These are phyloP conservation scores for Zosterops japonicus DNA, from an alignment of 2,113 vertebrate species.

Conservation along the genomic window DNA sequence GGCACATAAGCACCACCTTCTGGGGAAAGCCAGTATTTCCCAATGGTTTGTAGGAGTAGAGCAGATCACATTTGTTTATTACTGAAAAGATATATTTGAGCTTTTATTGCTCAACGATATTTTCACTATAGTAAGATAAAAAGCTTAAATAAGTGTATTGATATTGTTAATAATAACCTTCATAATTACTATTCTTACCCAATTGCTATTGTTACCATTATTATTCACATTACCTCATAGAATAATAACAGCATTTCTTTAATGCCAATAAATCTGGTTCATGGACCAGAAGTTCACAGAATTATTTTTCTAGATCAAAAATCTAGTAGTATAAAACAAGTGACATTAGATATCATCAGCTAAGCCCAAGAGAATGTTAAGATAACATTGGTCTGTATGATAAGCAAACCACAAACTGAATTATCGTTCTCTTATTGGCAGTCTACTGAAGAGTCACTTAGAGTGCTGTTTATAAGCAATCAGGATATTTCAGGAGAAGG, in stretches of 20 bases:
- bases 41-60: background rate
- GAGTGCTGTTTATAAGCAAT: background rate
- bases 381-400: background rate
- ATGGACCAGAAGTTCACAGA: background rate
- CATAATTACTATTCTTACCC: background rate
- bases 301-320: background rate
- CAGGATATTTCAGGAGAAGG: background rate
- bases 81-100: background rate
- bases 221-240: background rate
- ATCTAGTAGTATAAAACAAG: background rate
- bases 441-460: background rate
- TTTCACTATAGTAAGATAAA: background rate
- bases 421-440: background rate
- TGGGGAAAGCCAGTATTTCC: constrained; percentile 35
- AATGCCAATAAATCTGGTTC: background rate
- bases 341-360: background rate
- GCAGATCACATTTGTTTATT: background rate
- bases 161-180: background rate
- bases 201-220: background rate
- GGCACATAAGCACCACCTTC: constrained; percentile 67
- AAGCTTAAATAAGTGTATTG: background rate
- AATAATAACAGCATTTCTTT: background rate
- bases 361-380: background rate
- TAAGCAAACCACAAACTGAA: background rate
- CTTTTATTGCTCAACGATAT: background rate